Evolutionary conservation across 2,797 vertebrate genomes (phyloP).

Genomic region (Mionectes olivaceus): DNA sequence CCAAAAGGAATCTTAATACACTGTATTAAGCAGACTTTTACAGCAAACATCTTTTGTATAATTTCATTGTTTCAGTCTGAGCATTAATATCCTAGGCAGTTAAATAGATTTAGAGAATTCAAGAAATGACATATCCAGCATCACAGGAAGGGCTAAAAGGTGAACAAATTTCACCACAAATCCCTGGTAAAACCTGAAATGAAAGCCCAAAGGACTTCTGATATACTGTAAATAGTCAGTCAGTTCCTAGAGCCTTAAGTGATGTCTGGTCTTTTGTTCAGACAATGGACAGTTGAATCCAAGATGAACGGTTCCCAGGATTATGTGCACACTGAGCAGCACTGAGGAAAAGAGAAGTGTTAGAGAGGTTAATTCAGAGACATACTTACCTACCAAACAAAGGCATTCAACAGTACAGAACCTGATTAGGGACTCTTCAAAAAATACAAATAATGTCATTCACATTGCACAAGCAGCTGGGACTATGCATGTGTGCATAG

Average conservation of each 20-base stretch:
- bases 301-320: constrained; percentile 56
- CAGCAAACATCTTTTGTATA: background rate
- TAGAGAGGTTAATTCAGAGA: constrained; percentile 46
- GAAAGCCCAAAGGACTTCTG: constrained; percentile 32
- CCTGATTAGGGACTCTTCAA: constrained; percentile 26
- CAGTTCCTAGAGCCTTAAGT: constrained; percentile 37
- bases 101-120: constrained; percentile 41
- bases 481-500: background rate
- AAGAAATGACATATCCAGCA: constrained; percentile 8
- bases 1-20: background rate
- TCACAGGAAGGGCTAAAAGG: background rate
- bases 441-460: constrained; percentile 47
- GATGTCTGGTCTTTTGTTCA: constrained; percentile 54
- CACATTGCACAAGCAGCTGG: background rate
- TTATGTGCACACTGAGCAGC: background rate
- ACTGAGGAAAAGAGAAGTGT: constrained; percentile 11
- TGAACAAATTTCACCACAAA: constrained; percentile 44
- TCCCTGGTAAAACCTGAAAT: constrained; percentile 43
- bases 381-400: constrained; percentile 9
- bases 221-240: constrained; percentile 42
- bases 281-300: constrained; percentile 50
- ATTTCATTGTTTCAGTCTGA: background rate
- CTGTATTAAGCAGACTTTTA: constrained; percentile 7
- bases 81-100: background rate
- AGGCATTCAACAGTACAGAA: constrained; percentile 25